phyloP scores from a whole-genome alignment of 2,797 vertebrate genomes.

The Notoglanidium macrostoma region DNA sequence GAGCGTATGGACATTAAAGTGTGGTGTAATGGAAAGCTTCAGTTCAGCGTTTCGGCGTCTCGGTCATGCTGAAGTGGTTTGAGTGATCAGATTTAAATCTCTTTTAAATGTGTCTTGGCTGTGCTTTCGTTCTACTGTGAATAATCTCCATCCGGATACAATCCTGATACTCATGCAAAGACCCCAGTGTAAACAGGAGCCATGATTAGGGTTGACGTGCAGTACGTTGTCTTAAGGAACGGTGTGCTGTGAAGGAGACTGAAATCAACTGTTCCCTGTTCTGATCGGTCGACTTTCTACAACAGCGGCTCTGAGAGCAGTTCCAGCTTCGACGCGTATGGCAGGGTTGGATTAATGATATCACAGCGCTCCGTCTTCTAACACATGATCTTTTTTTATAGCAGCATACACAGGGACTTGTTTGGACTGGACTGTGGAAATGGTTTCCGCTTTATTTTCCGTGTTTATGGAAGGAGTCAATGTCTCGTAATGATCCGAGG shows the following conservation, averaged over 20 bases:
- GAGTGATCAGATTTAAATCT: conserved; percentile 1
- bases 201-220: not conserved
- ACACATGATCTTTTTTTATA: not conserved
- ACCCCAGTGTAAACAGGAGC: not conserved
- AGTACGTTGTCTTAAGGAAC: not conserved
- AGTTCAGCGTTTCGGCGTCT: not conserved
- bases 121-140: not conserved
- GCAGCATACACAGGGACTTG: not conserved
- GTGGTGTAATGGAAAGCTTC: not conserved
- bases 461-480: not conserved
- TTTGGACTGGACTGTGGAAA: not conserved
- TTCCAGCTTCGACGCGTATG: not conserved
- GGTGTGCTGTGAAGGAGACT: not conserved
- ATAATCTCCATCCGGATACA: conserved; percentile 1
- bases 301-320: not conserved
- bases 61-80: conserved; percentile 1
- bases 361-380: too few relatives aligned
- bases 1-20: not conserved
- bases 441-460: not conserved
- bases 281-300: not conserved
- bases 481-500: too few relatives aligned
- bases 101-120: conserved; percentile 11
- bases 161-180: not conserved
- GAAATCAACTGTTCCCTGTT: not conserved
- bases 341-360: not conserved